phyloP scores from a whole-genome alignment of 1,140 invertebrate species.

The Latrodectus geometricus region DNA sequence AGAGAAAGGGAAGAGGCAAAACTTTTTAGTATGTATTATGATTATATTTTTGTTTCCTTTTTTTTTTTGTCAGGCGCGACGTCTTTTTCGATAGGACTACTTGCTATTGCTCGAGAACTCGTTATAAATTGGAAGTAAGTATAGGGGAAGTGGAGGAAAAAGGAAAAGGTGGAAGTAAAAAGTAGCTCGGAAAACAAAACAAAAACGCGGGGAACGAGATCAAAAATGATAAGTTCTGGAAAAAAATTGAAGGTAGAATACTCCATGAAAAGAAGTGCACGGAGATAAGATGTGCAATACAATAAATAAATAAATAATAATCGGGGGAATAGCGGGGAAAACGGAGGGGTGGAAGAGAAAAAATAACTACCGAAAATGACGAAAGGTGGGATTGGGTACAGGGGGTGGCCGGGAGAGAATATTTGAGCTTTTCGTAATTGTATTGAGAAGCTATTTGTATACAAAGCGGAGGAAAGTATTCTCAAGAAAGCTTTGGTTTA shows the following conservation, averaged over 20 bases:
- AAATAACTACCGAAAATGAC: conserved; percentile 29
- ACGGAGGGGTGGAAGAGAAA: neutral
- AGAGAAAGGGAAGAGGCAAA: neutral
- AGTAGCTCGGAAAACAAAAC: conserved; percentile 7
- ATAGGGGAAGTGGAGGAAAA: conserved; percentile 7
- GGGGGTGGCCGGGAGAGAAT: conserved; percentile 3
- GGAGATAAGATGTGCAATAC: conserved; percentile 35
- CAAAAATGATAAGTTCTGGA: neutral
- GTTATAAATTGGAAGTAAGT: conserved; percentile 42
- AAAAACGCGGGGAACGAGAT: conserved; percentile 7
- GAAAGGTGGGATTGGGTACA: conserved; percentile 9
- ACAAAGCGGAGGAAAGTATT: conserved; percentile 43
- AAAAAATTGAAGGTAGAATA: conserved; percentile 42
- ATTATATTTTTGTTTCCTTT: too few species aligned
- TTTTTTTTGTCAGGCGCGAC: too few species aligned
- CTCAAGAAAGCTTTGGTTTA: conserved; percentile 56
- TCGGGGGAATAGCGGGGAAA: neutral
- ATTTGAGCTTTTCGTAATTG: conserved; percentile 59
- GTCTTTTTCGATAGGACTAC: neutral
- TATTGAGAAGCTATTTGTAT: conserved; percentile 61
- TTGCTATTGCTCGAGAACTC: conserved; percentile 28
- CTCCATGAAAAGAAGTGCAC: conserved; percentile 38
- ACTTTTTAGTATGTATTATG: neutral
- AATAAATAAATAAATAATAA: conserved; percentile 53
- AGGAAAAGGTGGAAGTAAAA: conserved; percentile 25